A percentile compares a stretch with the other conserved stretches of the same genome.
phyloP scores from a whole-genome alignment of 2,888 invertebrate genomes.

The Neocrepidodera transversa region DNA sequence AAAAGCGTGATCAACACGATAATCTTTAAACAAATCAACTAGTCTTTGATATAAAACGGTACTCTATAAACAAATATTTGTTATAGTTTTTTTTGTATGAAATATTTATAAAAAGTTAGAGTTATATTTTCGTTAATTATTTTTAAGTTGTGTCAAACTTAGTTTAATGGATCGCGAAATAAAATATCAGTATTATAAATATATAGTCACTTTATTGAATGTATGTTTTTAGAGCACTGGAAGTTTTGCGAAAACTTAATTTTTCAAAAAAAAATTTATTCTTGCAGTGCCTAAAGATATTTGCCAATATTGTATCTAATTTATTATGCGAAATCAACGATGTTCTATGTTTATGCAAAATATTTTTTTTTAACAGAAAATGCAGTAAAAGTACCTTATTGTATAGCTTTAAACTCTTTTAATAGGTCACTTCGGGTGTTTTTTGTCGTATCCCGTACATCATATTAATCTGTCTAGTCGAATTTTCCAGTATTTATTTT shows the following conservation, averaged over 20 bases:
- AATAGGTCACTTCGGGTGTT: no score
- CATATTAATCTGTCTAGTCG: no score
- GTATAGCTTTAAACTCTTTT: no score
- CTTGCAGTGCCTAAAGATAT: no score
- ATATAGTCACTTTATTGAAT: constrained; percentile 9
- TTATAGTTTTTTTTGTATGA: constrained; percentile 30
- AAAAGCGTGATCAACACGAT: constrained; percentile 26
- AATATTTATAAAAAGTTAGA: constrained; percentile 35
- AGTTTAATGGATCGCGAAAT: constrained; percentile 1
- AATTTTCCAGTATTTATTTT: no score
- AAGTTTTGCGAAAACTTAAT: no score
- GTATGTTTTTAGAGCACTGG: no score
- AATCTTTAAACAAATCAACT: constrained; percentile 34
- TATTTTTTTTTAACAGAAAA: not conserved
- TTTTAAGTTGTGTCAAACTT: constrained; percentile 24
- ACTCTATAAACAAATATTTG: constrained; percentile 32
- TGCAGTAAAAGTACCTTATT: not conserved
- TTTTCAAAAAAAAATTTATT: no score
- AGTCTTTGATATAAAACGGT: constrained; percentile 26
- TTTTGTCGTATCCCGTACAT: no score
- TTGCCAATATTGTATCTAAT: no score
- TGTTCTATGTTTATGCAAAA: not conserved
- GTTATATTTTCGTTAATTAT: constrained; percentile 35
- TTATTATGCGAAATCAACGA: no score
- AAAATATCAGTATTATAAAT: constrained; percentile 17